phyloP scores from a whole-genome alignment of 1,140 invertebrate species.

The Bombus sibiricus region DNA sequence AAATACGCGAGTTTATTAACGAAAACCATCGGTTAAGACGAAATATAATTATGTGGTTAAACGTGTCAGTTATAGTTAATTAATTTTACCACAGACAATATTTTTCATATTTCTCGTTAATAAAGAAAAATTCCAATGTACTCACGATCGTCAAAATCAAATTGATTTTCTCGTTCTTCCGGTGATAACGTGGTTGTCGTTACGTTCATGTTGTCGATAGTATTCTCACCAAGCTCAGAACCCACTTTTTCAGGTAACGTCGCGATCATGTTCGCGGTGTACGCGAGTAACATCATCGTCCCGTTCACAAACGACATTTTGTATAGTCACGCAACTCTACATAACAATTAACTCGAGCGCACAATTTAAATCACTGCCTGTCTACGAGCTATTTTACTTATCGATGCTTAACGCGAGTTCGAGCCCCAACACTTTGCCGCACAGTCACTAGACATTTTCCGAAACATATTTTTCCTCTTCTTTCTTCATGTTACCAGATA shows the following conservation, averaged over 20 bases:
- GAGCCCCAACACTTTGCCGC: background rate
- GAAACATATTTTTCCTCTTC: background rate
- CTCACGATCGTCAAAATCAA: constrained; percentile 78
- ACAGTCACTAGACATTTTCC: background rate
- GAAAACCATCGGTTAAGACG: no score
- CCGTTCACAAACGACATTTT: constrained; percentile 77
- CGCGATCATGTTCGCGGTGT: constrained; percentile 75
- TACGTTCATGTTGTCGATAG: constrained; percentile 42
- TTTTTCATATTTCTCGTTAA: background rate
- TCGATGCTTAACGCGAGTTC: background rate
- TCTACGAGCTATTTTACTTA: no score
- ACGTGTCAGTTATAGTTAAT: no score
- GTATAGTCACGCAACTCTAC: background rate
- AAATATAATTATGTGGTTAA: no score
- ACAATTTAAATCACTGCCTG: no score
- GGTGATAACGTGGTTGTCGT: constrained; percentile 73
- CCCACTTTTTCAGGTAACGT: constrained; percentile 70
- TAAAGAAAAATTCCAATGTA: background rate
- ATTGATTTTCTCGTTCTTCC: constrained; percentile 75
- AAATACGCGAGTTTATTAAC: no score
- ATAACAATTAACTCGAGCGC: background rate
- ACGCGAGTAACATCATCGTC: constrained; percentile 75
- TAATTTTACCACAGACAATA: background rate
- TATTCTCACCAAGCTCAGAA: constrained; percentile 16
- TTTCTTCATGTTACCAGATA: background rate